phyloP scores from a whole-genome alignment of 2,797 vertebrate species.

The Tokudaia tokunoshimensis region DNA sequence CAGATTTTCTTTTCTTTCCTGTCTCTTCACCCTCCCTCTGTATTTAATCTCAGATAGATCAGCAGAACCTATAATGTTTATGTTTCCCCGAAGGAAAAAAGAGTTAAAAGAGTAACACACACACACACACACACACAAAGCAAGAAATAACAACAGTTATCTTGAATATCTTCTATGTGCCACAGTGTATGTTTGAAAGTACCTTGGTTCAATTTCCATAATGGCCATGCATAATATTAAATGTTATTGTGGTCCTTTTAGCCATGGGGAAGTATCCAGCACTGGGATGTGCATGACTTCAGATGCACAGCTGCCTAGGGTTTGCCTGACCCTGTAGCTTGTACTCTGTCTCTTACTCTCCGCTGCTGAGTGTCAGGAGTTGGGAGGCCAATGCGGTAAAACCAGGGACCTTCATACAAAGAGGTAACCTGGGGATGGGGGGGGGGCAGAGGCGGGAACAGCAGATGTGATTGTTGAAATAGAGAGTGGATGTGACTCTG shows the following conservation, averaged over 20 bases:
- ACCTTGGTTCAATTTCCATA: slow-evolving; percentile 6
- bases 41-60: not conserved
- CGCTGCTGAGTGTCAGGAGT: not conserved
- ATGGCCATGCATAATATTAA: not conserved
- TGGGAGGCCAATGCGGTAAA: too few relatives aligned
- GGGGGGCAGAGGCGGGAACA: too few relatives aligned
- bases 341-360: not conserved
- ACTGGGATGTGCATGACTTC: not conserved
- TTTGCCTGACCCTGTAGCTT: not conserved
- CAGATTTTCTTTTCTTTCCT: slow-evolving; percentile 17
- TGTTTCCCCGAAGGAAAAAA: slow-evolving; percentile 12
- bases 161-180: not conserved
- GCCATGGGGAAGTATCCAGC: not conserved
- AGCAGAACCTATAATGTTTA: slow-evolving; percentile 27
- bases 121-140: too few relatives aligned
- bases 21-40: slow-evolving; percentile 28
- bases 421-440: too few relatives aligned
- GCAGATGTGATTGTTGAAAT: not conserved
- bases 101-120: slow-evolving; percentile 15
- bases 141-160: not conserved
- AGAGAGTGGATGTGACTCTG: not conserved
- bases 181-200: not conserved
- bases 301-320: not conserved
- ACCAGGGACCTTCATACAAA: not conserved
- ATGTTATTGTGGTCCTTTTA: not conserved